Conservation (phyloP, 2,888 invertebrate species). For the Lissonota sp. region DNA sequence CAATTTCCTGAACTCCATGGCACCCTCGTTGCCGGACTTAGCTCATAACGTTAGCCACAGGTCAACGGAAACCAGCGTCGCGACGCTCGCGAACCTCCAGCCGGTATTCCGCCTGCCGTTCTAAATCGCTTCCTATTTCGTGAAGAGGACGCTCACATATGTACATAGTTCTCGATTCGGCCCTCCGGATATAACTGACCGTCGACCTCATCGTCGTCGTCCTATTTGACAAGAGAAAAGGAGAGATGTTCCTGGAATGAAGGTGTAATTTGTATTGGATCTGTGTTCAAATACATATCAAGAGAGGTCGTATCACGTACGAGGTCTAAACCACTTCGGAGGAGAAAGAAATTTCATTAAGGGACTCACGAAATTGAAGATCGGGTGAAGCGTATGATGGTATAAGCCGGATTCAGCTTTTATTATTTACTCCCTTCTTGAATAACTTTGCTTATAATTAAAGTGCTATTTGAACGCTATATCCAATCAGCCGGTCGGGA, state of each 20-base stretch:
- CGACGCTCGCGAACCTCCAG: conserved; percentile 60
- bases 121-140: conserved; percentile 71
- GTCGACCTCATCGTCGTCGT: conserved; percentile 19
- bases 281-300: not conserved
- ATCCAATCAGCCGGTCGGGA: no score
- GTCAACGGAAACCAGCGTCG: conserved; percentile 68
- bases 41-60: conserved; percentile 70
- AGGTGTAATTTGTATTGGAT: conserved; percentile 51
- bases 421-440: not conserved
- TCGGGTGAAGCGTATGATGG: no score
- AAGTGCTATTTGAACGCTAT: no score
- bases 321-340: not conserved
- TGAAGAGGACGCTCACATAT: no score
- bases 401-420: no score
- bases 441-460: no score
- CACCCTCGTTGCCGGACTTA: conserved; percentile 29
- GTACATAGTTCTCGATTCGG: conserved; percentile 36
- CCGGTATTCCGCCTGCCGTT: conserved; percentile 56
- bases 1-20: conserved; percentile 73
- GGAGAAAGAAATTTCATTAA: not conserved
- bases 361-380: not conserved
- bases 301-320: conserved; percentile 7
- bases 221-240: conserved; percentile 3
- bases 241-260: conserved; percentile 12
- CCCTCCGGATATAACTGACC: conserved; percentile 53